These are phyloP conservation scores for Tenualosa ilisha DNA, from an alignment of 2,797 vertebrate genomes.

Conservation along the genomic window DNA sequence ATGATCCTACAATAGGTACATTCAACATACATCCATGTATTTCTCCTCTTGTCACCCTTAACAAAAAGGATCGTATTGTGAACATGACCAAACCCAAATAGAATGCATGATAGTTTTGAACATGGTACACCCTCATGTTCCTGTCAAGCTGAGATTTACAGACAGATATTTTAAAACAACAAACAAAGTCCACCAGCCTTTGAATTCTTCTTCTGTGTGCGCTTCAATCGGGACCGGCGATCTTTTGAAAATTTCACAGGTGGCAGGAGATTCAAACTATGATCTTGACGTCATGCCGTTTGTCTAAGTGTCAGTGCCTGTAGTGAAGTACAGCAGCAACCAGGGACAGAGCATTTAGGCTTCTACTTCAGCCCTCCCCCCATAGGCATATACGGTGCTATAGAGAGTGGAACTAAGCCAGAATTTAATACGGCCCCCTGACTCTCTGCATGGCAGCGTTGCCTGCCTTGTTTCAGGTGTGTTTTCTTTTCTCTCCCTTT, in stretches of 20 bases:
- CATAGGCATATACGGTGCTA: slow-evolving; percentile 23
- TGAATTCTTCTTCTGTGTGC: slow-evolving; percentile 61
- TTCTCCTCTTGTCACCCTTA: slow-evolving; percentile 3
- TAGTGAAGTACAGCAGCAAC: slow-evolving; percentile 53
- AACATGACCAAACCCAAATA: slow-evolving; percentile 53
- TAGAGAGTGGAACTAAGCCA: slow-evolving; percentile 53
- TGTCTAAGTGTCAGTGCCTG: slow-evolving; percentile 53
- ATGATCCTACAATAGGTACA: not conserved
- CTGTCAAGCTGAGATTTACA: slow-evolving; percentile 66
- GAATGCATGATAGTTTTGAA: slow-evolving; percentile 41
- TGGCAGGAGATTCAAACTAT: slow-evolving; percentile 69
- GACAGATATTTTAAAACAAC: slow-evolving; percentile 66
- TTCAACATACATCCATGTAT: not conserved
- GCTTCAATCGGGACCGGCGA: slow-evolving; percentile 68
- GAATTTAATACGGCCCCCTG: slow-evolving; percentile 59
- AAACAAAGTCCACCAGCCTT: slow-evolving; percentile 63
- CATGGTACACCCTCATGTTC: slow-evolving; percentile 64
- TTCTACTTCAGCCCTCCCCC: slow-evolving; percentile 49
- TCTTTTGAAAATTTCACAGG: slow-evolving; percentile 69
- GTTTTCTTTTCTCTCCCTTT: slow-evolving; percentile 38
- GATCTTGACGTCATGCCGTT: slow-evolving; percentile 61
- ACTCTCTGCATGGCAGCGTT: slow-evolving; percentile 58
- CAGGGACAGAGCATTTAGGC: slow-evolving; percentile 37
- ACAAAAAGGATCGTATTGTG: not conserved
- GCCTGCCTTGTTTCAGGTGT: slow-evolving; percentile 37